Base-by-base conservation (phyloP, 1,140 invertebrate species). In the Melitaea cinxia region DNA sequence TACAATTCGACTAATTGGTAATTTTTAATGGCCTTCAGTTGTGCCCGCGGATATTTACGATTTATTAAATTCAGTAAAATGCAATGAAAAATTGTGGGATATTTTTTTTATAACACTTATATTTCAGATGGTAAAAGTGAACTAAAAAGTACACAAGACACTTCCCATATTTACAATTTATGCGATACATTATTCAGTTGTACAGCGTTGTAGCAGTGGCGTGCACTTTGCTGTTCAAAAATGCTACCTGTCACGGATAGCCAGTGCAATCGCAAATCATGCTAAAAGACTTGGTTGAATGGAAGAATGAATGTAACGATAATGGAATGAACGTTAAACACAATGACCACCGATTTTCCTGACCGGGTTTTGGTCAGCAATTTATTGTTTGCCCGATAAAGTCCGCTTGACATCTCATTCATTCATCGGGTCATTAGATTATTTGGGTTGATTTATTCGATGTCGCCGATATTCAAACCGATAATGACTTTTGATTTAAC, bases 361-460 rank as follows among this genome's bases (percentile, higher is more conserved):
- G 56, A 60, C 56, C 64, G 56, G 50, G 57, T 54, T 55, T 53
- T 28, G 39, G 49, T 53, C 57, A 55, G 57, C 56, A 55, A 66
- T 66, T 66, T 66, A 66, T 66, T 60, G 64, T 66, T 55, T 55
- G 64, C 24, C 56, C 60, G 64, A 66, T 66, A 66, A 66, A 60
- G 64, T 66, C 52, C 49, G 52, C n/a, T 47, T 49, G 64, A 60
- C 64, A 66, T 57, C 64, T 60, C 64, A 55, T 66, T 66, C 56
- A 66, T 66, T 66, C 64, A 14, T 55, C 15, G 50, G 49, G 55
- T 65, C 55, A 59, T 65, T 65, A 65, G 63, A 65, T 65, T 65
- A 65, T 53, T 55, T 65, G 55, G 28, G 26, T 52, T 66, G 64
- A 66, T 60, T 66, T 66, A 66, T 66, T 60, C 19, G 57, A 37